These are phyloP conservation scores for Philhelius pedissequus DNA, from an alignment of 2,888 invertebrate genomes.

Conservation along the genomic window DNA sequence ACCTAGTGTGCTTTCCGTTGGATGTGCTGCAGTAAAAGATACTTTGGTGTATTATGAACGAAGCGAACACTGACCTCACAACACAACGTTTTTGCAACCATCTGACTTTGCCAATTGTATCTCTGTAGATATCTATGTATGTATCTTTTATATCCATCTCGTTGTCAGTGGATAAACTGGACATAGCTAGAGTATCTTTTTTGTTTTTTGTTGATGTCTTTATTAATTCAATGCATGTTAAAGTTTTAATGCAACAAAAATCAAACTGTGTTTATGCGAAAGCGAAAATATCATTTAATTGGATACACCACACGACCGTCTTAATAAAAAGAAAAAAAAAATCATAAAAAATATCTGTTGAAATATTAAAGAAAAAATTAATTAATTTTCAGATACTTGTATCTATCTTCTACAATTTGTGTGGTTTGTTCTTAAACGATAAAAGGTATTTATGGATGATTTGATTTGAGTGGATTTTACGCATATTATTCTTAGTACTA, in stretches of 20 bases:
- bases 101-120: constrained; percentile 51
- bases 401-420: not conserved
- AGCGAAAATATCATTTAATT: constrained; percentile 14
- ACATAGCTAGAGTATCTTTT: not conserved
- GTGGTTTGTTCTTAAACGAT: not conserved
- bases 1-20: not conserved
- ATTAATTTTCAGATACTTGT: not conserved
- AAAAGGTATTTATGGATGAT: not conserved
- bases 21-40: not conserved
- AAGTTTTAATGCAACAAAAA: constrained; percentile 6
- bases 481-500: too few species aligned
- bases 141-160: not conserved
- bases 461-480: not conserved
- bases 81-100: constrained; percentile 3
- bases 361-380: not conserved
- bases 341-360: not conserved
- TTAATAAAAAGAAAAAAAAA: constrained; percentile 1
- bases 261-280: constrained; percentile 9
- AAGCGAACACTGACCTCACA: constrained; percentile 61
- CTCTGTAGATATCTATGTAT: not conserved
- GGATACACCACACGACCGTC: constrained; percentile 23
- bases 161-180: constrained; percentile 20
- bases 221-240: constrained; percentile 11
- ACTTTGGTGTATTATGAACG: constrained; percentile 2
- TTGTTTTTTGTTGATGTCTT: not conserved